Percentiles rank a stretch among this genome's conserved stretches.
phyloP scores from a whole-genome alignment of 1,140 invertebrate species.

The Sipha flava region DNA sequence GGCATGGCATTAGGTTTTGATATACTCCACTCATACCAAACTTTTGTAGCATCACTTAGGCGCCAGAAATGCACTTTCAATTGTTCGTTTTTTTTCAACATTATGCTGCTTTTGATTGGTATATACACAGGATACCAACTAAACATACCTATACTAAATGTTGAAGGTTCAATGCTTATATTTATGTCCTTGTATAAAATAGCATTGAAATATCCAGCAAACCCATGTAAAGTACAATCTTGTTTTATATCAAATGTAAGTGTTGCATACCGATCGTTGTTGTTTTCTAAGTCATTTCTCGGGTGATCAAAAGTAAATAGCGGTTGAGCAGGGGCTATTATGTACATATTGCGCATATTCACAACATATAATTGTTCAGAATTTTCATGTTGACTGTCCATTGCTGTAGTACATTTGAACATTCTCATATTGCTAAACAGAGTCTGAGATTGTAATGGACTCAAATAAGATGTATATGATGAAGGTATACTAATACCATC shows the following conservation, averaged over 20 bases:
- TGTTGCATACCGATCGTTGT: constrained; percentile 67
- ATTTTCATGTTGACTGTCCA: constrained; percentile 48
- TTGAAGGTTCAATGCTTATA: constrained; percentile 81
- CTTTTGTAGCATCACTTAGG: constrained; percentile 61
- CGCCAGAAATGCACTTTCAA: constrained; percentile 84
- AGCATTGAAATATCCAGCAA: constrained; percentile 91
- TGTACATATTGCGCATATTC: constrained; percentile 79
- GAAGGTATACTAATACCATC: constrained; percentile 87
- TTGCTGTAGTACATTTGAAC: background rate
- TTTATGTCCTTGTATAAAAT: constrained; percentile 75
- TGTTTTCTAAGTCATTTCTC: constrained; percentile 49
- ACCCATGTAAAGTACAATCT: constrained; percentile 79
- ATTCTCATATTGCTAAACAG: constrained; percentile 60
- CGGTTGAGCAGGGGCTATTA: constrained; percentile 66
- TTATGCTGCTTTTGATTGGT: constrained; percentile 58
- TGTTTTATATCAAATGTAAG: constrained; percentile 61
- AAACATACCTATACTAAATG: constrained; percentile 83
- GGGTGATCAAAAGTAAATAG: constrained; percentile 89
- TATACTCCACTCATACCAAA: constrained; percentile 96
- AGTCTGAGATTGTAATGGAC: constrained; percentile 73
- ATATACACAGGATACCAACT: constrained; percentile 97
- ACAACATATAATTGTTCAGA: constrained; percentile 86
- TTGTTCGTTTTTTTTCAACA: constrained; percentile 57
- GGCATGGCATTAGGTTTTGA: constrained; percentile 53
- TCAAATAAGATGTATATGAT: constrained; percentile 83